phyloP scores from a whole-genome alignment of 2,113 vertebrate species.

The Fulmarus glacialis region DNA sequence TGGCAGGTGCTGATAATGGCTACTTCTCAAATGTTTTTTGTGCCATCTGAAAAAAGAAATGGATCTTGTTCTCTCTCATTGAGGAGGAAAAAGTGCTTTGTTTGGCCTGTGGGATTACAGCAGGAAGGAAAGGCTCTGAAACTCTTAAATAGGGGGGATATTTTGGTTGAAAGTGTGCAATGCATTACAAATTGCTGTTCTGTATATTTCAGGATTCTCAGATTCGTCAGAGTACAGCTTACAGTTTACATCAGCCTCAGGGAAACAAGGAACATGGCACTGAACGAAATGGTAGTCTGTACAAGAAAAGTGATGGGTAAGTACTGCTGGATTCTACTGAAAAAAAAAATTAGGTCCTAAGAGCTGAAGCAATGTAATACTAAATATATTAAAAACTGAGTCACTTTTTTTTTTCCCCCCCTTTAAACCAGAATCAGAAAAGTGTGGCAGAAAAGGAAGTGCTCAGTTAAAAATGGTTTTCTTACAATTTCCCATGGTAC shows the following conservation, averaged over 20 bases:
- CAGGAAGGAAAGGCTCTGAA: not conserved
- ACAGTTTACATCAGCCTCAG: constrained; percentile 97
- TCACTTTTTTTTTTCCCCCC: not conserved
- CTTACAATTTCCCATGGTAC: constrained; percentile 95
- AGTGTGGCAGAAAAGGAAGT: constrained; percentile 98
- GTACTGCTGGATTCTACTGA: not conserved
- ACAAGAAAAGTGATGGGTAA: constrained; percentile 97
- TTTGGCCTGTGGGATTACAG: not conserved
- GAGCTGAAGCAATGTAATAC: not conserved
- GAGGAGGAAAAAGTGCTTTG: not conserved
- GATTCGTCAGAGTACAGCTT: constrained; percentile 90
- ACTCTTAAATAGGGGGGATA: not conserved
- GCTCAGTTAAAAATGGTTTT: constrained; percentile 91
- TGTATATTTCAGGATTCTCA: constrained; percentile 87
- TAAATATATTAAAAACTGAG: not conserved
- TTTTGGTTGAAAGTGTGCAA: not conserved
- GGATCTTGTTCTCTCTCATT: not conserved
- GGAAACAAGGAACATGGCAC: constrained; percentile 98
- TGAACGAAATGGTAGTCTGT: constrained; percentile 89
- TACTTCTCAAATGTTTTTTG: not conserved
- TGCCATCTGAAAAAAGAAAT: not conserved
- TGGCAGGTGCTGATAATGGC: not conserved
- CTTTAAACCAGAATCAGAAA: constrained; percentile 86
- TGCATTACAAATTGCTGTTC: not conserved
- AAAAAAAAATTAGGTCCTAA: not conserved